Evolutionary conservation across 2,888 invertebrate species (phyloP).

Genomic region (Andrena fulva): DNA sequence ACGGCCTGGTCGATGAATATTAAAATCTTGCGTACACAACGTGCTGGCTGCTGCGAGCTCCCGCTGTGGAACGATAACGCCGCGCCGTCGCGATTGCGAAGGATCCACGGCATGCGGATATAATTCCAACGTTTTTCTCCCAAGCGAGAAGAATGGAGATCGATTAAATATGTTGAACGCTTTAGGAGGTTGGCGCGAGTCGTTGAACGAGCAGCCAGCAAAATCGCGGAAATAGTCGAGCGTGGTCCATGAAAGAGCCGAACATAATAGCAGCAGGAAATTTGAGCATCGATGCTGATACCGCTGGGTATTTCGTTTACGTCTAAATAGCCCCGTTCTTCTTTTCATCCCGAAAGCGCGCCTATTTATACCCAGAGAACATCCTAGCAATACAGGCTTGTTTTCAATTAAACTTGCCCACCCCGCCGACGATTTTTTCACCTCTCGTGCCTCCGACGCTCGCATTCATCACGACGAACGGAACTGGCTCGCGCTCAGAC

Average conservation of each 20-base stretch:
- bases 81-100: conserved; percentile 3
- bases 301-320: conserved; percentile 18
- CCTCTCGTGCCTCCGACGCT: conserved; percentile 50
- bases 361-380: conserved; percentile 49
- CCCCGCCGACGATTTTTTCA: conserved; percentile 47
- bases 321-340: conserved; percentile 34
- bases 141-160: background rate
- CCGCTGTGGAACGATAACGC: conserved; percentile 30
- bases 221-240: background rate
- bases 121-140: conserved; percentile 37
- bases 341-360: conserved; percentile 29
- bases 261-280: conserved; percentile 16
- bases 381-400: conserved; percentile 66
- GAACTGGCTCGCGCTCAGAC: conserved; percentile 25
- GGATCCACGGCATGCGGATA: conserved; percentile 1
- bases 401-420: conserved; percentile 74
- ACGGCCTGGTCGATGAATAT: conserved; percentile 54
- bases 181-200: background rate
- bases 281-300: conserved; percentile 20
- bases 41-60: background rate
- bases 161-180: background rate
- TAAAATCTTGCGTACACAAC: conserved; percentile 44
- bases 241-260: background rate
- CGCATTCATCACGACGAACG: conserved; percentile 64
- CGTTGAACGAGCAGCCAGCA: background rate